Evolutionary conservation across 2,888 invertebrate genomes (phyloP).

Genomic region (Sphecodes monilicornis): DNA sequence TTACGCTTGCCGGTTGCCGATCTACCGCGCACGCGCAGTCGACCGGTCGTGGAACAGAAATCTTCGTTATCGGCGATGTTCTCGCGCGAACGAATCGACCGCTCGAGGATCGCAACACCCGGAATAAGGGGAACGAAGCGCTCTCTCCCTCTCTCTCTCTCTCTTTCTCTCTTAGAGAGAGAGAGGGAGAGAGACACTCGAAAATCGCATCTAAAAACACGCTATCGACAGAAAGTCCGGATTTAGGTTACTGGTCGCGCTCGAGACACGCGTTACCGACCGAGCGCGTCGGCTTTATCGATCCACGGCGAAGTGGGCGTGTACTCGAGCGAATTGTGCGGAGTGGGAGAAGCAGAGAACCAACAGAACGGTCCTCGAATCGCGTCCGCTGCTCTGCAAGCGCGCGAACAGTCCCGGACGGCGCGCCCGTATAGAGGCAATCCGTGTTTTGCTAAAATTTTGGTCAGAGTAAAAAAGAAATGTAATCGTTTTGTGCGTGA

Average conservation of each 20-base stretch:
- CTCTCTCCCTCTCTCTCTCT: background rate
- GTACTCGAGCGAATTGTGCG: background rate
- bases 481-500: background rate
- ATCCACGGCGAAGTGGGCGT: background rate
- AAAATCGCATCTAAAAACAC: background rate
- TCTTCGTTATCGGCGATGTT: background rate
- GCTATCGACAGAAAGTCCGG: constrained; percentile 27
- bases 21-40: constrained; percentile 23
- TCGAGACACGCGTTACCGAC: background rate
- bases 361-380: background rate
- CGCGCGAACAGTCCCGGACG: background rate
- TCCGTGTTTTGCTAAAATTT: background rate
- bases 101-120: background rate
- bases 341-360: background rate
- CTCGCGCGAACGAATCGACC: background rate
- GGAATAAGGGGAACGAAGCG: constrained; percentile 14
- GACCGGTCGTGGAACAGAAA: background rate
- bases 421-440: background rate
- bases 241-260: constrained; percentile 12
- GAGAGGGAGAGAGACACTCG: background rate
- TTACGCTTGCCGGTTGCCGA: constrained; percentile 16
- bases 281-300: background rate
- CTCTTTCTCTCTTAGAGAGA: background rate
- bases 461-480: background rate
- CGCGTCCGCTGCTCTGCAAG: background rate